phyloP scores from a whole-genome alignment of 2,797 vertebrate species.

The Scarus forsteni region DNA sequence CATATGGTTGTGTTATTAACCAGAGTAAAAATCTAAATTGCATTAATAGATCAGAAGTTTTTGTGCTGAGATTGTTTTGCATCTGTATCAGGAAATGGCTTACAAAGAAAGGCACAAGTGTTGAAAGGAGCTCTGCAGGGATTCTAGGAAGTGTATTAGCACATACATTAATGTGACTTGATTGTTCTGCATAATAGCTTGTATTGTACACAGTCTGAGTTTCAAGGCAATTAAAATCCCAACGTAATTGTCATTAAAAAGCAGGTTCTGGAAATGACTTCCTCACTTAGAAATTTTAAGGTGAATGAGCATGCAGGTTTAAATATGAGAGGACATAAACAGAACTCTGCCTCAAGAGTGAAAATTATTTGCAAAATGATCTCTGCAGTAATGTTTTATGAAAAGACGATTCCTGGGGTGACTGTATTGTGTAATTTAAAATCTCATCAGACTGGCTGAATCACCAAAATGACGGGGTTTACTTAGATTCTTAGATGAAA shows the following conservation, averaged over 20 bases:
- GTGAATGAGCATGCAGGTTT: constrained; percentile 11
- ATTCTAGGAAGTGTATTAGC: constrained; percentile 41
- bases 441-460: not conserved
- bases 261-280: constrained; percentile 13
- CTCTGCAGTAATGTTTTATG: not conserved
- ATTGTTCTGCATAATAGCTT: constrained; percentile 56
- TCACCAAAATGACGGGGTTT: constrained; percentile 18
- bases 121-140: constrained; percentile 36
- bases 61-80: constrained; percentile 8
- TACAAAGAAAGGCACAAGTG: constrained; percentile 22
- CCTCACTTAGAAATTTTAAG: not conserved
- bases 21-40: constrained; percentile 5
- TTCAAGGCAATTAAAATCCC: constrained; percentile 59
- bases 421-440: constrained; percentile 12
- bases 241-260: constrained; percentile 20
- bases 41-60: not conserved
- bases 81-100: constrained; percentile 15
- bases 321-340: constrained; percentile 21
- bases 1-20: not conserved
- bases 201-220: constrained; percentile 57
- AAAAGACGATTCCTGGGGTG: not conserved
- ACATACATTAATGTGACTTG: constrained; percentile 52
- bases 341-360: constrained; percentile 19
- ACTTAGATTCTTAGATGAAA: not conserved
- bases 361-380: constrained; percentile 21